phyloP scores from a whole-genome alignment of 2,888 invertebrate genomes.

The Hydraecia micacea region DNA sequence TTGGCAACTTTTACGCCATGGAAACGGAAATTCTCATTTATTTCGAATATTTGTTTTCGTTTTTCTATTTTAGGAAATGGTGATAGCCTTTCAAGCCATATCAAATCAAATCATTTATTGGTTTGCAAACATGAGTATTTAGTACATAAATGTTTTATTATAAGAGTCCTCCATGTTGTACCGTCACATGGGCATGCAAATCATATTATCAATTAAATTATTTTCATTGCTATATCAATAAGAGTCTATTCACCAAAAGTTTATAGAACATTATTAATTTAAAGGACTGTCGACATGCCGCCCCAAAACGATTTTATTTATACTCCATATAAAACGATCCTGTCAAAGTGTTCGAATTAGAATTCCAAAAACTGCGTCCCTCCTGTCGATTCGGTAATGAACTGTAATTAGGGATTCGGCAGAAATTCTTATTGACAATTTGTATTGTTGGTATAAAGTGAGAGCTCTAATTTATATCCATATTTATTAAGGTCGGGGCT shows the following conservation, averaged over 20 bases:
- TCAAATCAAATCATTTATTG: background rate
- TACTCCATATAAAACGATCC: conserved; percentile 27
- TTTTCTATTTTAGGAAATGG: background rate
- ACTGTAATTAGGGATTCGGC: conserved; percentile 67
- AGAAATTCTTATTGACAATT: conserved; percentile 72
- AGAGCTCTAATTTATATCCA: conserved; percentile 76
- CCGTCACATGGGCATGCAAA: background rate
- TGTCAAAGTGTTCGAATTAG: conserved; percentile 39
- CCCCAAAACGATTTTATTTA: conserved; percentile 22
- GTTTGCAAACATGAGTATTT: background rate
- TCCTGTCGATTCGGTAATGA: conserved; percentile 62
- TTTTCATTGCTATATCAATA: background rate
- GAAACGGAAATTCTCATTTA: conserved; percentile 33
- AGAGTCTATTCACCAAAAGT: background rate
- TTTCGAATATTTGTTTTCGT: conserved; percentile 12
- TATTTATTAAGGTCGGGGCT: conserved; percentile 76
- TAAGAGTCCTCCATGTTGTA: background rate
- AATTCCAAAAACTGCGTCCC: conserved; percentile 55
- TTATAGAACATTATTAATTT: conserved; percentile 8
- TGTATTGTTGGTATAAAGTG: conserved; percentile 72
- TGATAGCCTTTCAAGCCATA: background rate
- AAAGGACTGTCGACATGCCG: background rate
- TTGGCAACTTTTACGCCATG: conserved; percentile 39
- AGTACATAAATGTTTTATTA: background rate
- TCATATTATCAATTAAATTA: conserved; percentile 2